Conservation (phyloP, 2,113 vertebrate species). For the Sinocyclocheilus grahami region DNA sequence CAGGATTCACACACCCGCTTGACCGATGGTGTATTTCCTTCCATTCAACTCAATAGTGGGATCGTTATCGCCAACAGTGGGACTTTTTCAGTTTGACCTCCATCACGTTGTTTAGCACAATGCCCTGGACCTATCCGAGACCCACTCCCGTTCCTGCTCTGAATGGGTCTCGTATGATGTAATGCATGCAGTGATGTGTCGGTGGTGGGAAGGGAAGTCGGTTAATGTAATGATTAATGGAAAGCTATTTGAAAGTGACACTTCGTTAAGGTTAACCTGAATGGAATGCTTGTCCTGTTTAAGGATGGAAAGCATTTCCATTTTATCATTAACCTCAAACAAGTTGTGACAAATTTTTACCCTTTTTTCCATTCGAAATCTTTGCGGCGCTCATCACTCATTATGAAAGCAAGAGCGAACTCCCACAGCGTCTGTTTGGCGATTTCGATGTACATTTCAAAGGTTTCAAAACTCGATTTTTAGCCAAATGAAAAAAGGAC, state of each 20-base stretch:
- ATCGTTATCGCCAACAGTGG: background rate
- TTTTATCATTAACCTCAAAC: slow-evolving; percentile 46
- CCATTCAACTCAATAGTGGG: slow-evolving; percentile 37
- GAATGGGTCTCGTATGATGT: slow-evolving; percentile 27
- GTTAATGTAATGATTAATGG: slow-evolving; percentile 45
- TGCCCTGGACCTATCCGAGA: slow-evolving; percentile 21
- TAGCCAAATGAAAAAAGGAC: slow-evolving; percentile 48
- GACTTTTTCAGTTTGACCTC: slow-evolving; percentile 3
- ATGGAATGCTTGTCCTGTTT: slow-evolving; percentile 35
- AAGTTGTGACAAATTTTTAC: background rate
- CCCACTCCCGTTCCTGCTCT: background rate
- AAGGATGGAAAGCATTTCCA: background rate
- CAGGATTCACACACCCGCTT: slow-evolving; percentile 8
- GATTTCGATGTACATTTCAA: slow-evolving; percentile 45
- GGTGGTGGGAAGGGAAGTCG: slow-evolving; percentile 1
- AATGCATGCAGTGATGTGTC: background rate
- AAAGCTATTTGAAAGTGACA: slow-evolving; percentile 16
- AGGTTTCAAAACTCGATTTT: slow-evolving; percentile 50
- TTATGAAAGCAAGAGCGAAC: slow-evolving; percentile 41
- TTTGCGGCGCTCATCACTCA: slow-evolving; percentile 41
- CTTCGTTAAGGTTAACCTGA: slow-evolving; percentile 32
- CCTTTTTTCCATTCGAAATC: background rate
- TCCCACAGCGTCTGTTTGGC: slow-evolving; percentile 28
- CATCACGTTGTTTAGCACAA: slow-evolving; percentile 8
- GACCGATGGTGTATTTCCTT: slow-evolving; percentile 34